Evolutionary conservation across 2,888 invertebrate genomes (phyloP), one percentile per base, ranked within the genome.

Genomic region (Muschampia plurimacula): DNA sequence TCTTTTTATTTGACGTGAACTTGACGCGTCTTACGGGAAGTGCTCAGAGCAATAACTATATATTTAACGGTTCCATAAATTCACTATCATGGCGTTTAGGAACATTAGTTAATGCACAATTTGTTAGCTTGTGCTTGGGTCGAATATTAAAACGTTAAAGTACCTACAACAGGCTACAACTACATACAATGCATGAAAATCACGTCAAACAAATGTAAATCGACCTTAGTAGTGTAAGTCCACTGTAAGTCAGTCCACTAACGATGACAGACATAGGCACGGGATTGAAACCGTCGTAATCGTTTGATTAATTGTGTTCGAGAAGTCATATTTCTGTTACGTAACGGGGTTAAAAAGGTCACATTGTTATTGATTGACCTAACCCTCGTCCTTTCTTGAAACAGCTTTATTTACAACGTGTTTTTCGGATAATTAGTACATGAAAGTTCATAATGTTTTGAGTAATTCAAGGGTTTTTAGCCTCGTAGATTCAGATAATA

Each of bases 321-420:
- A 32, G 52, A 57, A 22, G 57, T 57, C 28, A 32, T 57, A 57
- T 57, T 57, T 57, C 57, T 15, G 28, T 57, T 28, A 57, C 57
- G 28, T 28, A 57, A 57, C 57, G 28, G 12, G 57, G 57, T 57
- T 57, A 57, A 57, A 6, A 10, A 28, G 57, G 12, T 12, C 57
- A 52, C 52, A 57, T 22, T 57, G n/a, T n/a, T 55, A 55, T 55
- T 22, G 55, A 55, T 55, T 55, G 55, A 55, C 55, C 55, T 55
- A 22, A 22, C 55, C 22, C 8, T 55, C 55, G 10, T 55, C 22
- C 55, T 22, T 22, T 9, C 46, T 46, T 46, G 39, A 39, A 7
- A 39, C 39, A 39, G 39, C 7, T 44, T 44, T 0, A 44, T 44
- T 44, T 44, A 44, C 44, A 7, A 44, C 44, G 44, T 44, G 10